phyloP scores from a whole-genome alignment of 2,113 vertebrate species.

The Spea multiplicata region DNA sequence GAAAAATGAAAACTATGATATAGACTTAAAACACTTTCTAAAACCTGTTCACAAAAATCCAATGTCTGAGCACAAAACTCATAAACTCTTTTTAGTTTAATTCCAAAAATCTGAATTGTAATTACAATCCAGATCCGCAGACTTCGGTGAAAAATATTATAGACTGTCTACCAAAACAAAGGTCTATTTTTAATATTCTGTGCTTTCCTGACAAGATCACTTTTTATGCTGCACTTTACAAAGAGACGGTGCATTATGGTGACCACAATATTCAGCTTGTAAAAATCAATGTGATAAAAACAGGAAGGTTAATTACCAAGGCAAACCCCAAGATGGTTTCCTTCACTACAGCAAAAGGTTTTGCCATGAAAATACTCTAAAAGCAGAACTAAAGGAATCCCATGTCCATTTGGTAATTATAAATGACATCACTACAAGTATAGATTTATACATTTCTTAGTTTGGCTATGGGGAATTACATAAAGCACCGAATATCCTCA shows the following conservation, averaged over 20 bases:
- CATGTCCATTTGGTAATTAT: neutral
- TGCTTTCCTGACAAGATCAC: constrained; percentile 10
- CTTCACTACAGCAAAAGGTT: constrained; percentile 15
- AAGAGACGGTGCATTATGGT: constrained; percentile 8
- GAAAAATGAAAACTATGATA: no score
- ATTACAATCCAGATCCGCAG: neutral
- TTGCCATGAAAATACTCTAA: constrained; percentile 26
- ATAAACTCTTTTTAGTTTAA: neutral
- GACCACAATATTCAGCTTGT: constrained; percentile 33
- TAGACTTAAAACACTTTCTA: no score
- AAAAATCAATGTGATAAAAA: constrained; percentile 36
- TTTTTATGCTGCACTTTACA: constrained; percentile 27
- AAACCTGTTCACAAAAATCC: no score
- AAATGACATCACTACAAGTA: neutral
- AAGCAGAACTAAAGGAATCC: constrained; percentile 22
- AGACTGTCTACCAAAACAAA: neutral
- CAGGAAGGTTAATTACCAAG: constrained; percentile 30
- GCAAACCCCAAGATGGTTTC: neutral
- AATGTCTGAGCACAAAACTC: no score
- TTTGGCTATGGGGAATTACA: no score
- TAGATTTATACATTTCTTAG: no score
- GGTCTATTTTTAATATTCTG: constrained; percentile 6
- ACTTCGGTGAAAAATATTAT: neutral
- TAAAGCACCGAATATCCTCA: no score
- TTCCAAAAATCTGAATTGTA: neutral